phyloP scores from a whole-genome alignment of 2,113 vertebrate genomes.

The Typhlomys cinereus region DNA sequence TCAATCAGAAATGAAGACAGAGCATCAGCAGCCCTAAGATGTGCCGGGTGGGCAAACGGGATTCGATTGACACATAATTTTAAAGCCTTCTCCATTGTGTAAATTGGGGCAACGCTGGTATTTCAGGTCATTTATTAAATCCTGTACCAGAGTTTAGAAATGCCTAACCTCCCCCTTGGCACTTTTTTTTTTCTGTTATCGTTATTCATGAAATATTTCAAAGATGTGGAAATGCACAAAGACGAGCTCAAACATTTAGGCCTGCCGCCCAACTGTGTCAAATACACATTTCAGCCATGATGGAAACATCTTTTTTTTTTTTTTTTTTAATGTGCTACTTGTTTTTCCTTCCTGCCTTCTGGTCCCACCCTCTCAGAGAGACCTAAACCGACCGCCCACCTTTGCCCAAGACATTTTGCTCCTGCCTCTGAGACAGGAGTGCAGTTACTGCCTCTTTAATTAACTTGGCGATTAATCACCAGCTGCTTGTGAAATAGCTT shows the following conservation, averaged over 20 bases:
- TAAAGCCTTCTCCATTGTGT: constrained; percentile 45
- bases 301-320: background rate
- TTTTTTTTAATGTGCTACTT: background rate
- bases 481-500: constrained; percentile 75
- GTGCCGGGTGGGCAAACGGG: constrained; percentile 30
- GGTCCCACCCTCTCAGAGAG: background rate
- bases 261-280: background rate
- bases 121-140: constrained; percentile 50
- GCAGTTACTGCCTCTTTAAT: constrained; percentile 78
- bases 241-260: background rate
- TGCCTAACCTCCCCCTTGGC: background rate
- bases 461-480: constrained; percentile 78
- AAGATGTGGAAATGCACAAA: background rate
- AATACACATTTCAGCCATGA: background rate
- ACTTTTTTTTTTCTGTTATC: background rate
- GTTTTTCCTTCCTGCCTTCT: background rate
- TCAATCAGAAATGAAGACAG: constrained; percentile 76
- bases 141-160: constrained; percentile 43
- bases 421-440: constrained; percentile 54
- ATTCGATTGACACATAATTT: constrained; percentile 31
- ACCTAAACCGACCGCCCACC: constrained; percentile 33
- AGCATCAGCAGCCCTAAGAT: constrained; percentile 8
- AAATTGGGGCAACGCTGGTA: constrained; percentile 32
- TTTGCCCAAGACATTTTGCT: constrained; percentile 13
- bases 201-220: constrained; percentile 53